Evolutionary conservation across 2,113 vertebrate genomes (phyloP).

Genomic region (Plestiodon gilberti): DNA sequence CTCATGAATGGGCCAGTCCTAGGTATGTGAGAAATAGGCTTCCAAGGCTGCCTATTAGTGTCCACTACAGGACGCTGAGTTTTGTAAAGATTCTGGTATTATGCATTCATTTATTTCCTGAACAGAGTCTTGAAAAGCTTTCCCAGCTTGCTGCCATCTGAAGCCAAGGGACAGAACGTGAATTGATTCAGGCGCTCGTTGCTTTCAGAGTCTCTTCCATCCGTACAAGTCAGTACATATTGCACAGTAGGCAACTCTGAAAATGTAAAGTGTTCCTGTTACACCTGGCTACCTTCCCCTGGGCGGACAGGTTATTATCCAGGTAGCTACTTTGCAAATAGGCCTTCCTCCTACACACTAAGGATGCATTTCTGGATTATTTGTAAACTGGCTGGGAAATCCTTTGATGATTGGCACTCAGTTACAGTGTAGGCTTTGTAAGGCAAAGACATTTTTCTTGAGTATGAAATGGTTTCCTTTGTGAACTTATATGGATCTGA

Average conservation of each 20-base stretch:
- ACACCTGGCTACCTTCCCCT: not conserved
- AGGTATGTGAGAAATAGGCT: too few species aligned
- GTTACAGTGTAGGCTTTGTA: not conserved
- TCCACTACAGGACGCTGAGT: not conserved
- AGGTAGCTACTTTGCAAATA: too few species aligned
- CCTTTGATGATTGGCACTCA: not conserved
- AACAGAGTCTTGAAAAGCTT: not conserved
- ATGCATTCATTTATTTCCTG: not conserved
- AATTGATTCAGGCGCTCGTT: not conserved
- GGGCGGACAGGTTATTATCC: not conserved
- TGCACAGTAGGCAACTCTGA: not conserved
- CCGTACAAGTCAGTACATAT: not conserved
- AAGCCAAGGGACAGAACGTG: not conserved
- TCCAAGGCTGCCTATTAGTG: too few species aligned
- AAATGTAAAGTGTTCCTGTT: not conserved
- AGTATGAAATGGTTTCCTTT: not conserved
- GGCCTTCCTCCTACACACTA: not conserved
- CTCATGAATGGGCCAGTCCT: too few species aligned
- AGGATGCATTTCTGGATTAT: not conserved
- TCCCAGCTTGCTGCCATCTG: too few species aligned
- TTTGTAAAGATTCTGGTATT: not conserved
- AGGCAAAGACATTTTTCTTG: not conserved
- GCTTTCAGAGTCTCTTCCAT: not conserved
- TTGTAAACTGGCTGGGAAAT: not conserved
- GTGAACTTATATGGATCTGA: not conserved